phyloP scores from a whole-genome alignment of 1,140 invertebrate species.

The Drosophila lowei region DNA sequence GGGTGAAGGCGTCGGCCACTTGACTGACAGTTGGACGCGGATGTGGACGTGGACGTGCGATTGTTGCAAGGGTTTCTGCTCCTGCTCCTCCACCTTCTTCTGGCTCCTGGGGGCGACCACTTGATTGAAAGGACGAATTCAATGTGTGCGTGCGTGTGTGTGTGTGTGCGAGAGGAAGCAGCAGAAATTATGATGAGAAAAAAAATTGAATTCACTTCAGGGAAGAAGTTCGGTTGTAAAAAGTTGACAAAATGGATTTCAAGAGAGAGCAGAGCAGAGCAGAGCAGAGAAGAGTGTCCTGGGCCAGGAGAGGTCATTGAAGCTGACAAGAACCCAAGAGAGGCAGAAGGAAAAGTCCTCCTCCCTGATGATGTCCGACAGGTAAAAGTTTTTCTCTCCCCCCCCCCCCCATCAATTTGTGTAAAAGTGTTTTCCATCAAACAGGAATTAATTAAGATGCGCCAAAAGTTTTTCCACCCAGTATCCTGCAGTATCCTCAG shows the following conservation, averaged over 20 bases:
- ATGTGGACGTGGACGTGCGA: slow-evolving; percentile 56
- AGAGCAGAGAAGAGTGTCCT: background rate
- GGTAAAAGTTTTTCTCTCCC: slow-evolving; percentile 68
- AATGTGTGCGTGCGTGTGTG: slow-evolving; percentile 52
- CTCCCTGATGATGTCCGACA: slow-evolving; percentile 43
- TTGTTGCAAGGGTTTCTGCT: slow-evolving; percentile 47
- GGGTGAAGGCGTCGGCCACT: slow-evolving; percentile 57
- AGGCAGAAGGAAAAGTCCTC: slow-evolving; percentile 12
- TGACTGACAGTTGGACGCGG: slow-evolving; percentile 77
- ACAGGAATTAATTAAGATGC: slow-evolving; percentile 80
- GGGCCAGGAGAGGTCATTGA: slow-evolving; percentile 37
- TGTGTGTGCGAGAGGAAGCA: slow-evolving; percentile 26
- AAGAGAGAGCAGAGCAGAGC: slow-evolving; percentile 1
- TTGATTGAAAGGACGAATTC: slow-evolving; percentile 79
- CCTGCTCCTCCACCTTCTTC: too few species aligned
- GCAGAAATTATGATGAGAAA: slow-evolving; percentile 71
- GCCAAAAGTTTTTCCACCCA: slow-evolving; percentile 52
- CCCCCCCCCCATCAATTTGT: slow-evolving; percentile 64
- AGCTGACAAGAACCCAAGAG: slow-evolving; percentile 35
- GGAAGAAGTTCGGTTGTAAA: slow-evolving; percentile 55
- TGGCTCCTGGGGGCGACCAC: slow-evolving; percentile 5
- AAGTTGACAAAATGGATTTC: slow-evolving; percentile 78
- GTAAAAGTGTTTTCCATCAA: slow-evolving; percentile 80
- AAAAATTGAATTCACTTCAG: slow-evolving; percentile 60
- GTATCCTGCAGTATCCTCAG: slow-evolving; percentile 13